phyloP scores from a whole-genome alignment of 2,888 invertebrate genomes.

The Stenoptilia bipunctidactyla region DNA sequence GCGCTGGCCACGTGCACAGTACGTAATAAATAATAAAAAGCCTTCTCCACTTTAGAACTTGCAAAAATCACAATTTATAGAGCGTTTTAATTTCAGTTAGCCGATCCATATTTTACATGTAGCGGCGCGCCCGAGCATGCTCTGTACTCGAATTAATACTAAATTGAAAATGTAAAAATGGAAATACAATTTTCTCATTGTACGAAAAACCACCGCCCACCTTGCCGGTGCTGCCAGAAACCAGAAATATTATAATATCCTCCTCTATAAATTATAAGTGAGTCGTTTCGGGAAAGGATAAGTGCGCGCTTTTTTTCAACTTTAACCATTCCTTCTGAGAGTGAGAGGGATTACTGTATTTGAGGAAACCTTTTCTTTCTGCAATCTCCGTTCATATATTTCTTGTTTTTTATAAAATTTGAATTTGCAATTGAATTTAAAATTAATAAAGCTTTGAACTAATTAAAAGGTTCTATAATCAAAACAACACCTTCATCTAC shows the following conservation, averaged over 20 bases:
- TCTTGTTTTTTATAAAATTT: no score
- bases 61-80: conserved; percentile 72
- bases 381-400: no score
- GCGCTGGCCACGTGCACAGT: conserved; percentile 47
- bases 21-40: conserved; percentile 68
- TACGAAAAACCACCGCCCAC: conserved; percentile 31
- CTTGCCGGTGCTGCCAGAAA: conserved; percentile 53
- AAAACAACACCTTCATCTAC: no score
- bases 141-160: conserved; percentile 67
- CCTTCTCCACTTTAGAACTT: conserved; percentile 71
- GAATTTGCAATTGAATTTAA: no score
- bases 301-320: no score
- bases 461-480: no score
- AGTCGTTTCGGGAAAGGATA: conserved; percentile 18
- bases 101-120: conserved; percentile 72
- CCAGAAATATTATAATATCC: conserved; percentile 43
- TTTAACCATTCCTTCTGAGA: no score
- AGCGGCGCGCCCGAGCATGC: conserved; percentile 60
- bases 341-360: no score
- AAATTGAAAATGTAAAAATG: conserved; percentile 72
- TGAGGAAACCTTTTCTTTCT: no score
- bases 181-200: conserved; percentile 68
- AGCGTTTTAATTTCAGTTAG: conserved; percentile 72
- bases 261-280: conserved; percentile 41
- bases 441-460: no score